Percentiles rank a stretch among this genome's conserved stretches.
Evolutionary conservation across 2,797 vertebrate genomes (phyloP).

Genomic region (Orientallactaga sibirica): DNA sequence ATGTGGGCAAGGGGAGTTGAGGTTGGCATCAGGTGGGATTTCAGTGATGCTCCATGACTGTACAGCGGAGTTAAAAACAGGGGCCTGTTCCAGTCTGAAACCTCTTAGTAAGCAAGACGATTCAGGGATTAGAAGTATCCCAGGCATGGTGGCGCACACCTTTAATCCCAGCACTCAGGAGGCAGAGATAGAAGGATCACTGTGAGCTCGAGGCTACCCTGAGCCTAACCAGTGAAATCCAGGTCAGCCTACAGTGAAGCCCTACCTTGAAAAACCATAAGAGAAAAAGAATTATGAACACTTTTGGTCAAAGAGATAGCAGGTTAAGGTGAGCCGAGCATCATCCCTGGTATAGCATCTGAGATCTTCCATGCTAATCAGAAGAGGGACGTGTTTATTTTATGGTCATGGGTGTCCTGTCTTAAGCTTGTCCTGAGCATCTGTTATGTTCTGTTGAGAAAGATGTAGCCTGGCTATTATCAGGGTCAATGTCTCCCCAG

Average conservation of each 20-base stretch:
- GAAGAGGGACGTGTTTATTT: not conserved
- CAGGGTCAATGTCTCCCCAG: not conserved
- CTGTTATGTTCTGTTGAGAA: not conserved
- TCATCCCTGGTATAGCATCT: not conserved
- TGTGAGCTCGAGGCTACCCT: too few species aligned
- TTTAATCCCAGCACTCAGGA: too few species aligned
- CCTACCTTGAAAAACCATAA: too few species aligned
- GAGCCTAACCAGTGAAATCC: too few species aligned
- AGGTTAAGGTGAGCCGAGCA: not conserved
- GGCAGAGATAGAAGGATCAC: too few species aligned
- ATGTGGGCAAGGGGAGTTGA: not conserved
- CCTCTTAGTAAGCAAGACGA: not conserved
- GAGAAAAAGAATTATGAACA: not conserved
- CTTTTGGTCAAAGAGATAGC: not conserved
- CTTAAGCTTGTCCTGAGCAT: not conserved
- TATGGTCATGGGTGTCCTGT: not conserved
- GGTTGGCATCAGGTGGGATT: not conserved
- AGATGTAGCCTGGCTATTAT: not conserved
- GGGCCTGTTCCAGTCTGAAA: not conserved
- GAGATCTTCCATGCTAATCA: not conserved
- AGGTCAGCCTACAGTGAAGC: too few species aligned
- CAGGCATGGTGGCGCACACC: too few species aligned
- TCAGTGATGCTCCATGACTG: not conserved
- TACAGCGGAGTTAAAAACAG: not conserved
- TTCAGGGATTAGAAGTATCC: not conserved